Percentiles rank a stretch among this genome's conserved stretches.
phyloP scores from a whole-genome alignment of 2,888 invertebrate genomes.

The Girardia tigrina region DNA sequence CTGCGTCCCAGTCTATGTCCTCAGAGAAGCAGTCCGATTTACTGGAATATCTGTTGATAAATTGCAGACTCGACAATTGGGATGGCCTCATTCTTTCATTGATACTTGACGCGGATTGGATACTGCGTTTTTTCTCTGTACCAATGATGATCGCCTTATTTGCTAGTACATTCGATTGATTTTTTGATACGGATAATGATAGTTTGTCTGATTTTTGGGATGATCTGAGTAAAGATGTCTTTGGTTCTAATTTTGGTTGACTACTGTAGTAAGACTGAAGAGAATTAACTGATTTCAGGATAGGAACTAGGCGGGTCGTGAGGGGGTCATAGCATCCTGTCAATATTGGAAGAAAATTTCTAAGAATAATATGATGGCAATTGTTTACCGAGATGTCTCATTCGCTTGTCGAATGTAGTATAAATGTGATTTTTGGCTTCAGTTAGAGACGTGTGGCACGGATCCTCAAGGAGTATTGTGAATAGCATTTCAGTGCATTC shows the following conservation, averaged over 20 bases:
- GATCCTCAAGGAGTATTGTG: neutral
- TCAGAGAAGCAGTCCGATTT: neutral
- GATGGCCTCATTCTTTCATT: neutral
- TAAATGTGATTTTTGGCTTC: constrained; percentile 14
- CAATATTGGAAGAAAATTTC: neutral
- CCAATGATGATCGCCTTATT: neutral
- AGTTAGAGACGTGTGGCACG: neutral
- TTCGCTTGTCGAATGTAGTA: neutral
- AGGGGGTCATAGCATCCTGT: neutral
- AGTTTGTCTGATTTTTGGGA: neutral
- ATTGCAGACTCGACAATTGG: neutral
- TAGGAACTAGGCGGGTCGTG: neutral
- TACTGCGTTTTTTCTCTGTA: neutral
- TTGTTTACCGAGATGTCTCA: neutral
- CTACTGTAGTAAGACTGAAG: neutral
- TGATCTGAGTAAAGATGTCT: neutral
- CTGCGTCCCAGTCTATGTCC: neutral
- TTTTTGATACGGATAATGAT: neutral
- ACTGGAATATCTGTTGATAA: neutral
- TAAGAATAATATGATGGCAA: too few species aligned
- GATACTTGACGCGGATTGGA: neutral
- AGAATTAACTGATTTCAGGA: neutral
- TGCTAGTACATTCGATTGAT: neutral
- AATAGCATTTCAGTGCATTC: neutral
- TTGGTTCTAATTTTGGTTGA: neutral